Conservation (phyloP, 2,797 vertebrate genomes). For the Gymnoscopelus microlampas region DNA sequence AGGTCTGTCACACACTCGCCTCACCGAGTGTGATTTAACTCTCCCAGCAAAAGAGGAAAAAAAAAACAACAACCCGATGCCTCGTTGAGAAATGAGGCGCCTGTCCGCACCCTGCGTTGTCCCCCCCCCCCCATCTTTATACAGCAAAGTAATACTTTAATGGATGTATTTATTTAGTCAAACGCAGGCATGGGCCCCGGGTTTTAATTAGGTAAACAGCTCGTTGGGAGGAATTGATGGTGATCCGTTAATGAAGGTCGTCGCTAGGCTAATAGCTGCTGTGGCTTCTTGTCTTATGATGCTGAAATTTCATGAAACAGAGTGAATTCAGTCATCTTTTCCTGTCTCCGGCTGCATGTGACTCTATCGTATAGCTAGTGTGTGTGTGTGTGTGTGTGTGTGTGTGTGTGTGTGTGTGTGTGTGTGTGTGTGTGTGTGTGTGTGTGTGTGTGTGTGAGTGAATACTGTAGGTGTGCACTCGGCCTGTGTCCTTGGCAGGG, state of each 20-base stretch:
- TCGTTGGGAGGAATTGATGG: slow-evolving; percentile 65
- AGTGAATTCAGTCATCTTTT: slow-evolving; percentile 48
- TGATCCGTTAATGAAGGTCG: slow-evolving; percentile 70
- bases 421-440: slow-evolving; percentile 7
- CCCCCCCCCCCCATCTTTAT: slow-evolving; percentile 17
- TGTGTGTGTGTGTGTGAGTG: slow-evolving; percentile 21
- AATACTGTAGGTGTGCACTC: neutral
- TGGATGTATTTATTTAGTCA: slow-evolving; percentile 68
- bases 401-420: slow-evolving; percentile 27
- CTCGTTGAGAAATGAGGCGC: slow-evolving; percentile 45
- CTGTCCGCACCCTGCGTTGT: too few species aligned
- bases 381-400: slow-evolving; percentile 35
- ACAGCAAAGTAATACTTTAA: slow-evolving; percentile 43
- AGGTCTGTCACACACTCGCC: slow-evolving; percentile 75
- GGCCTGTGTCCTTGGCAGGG: slow-evolving; percentile 60
- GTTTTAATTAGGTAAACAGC: slow-evolving; percentile 74
- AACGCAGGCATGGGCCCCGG: slow-evolving; percentile 27
- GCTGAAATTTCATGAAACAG: slow-evolving; percentile 40
- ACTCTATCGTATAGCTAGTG: slow-evolving; percentile 37
- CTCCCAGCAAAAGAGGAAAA: neutral
- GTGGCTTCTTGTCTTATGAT: slow-evolving; percentile 36
- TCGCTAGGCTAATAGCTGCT: slow-evolving; percentile 61
- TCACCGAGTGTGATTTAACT: slow-evolving; percentile 68
- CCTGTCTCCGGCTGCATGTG: slow-evolving; percentile 24
- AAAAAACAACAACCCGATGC: slow-evolving; percentile 6